Conservation (phyloP, 2,888 invertebrate genomes). For the Pseudolycoriella hygida region DNA sequence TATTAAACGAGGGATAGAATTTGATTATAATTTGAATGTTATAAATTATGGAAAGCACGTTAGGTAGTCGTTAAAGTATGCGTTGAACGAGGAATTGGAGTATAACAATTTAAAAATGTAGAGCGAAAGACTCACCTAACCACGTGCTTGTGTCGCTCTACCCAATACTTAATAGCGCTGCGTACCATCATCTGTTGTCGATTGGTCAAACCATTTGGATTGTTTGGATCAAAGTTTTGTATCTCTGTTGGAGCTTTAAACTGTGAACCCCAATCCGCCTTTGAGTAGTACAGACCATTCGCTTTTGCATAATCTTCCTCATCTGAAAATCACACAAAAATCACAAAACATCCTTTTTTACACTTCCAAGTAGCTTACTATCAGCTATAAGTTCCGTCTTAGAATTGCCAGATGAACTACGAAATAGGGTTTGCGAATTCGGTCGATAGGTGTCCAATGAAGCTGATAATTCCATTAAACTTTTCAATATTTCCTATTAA, state of each 20-base stretch:
- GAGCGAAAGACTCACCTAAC: conserved; percentile 54
- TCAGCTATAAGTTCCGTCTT: conserved; percentile 27
- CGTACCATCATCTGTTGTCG: conserved; percentile 72
- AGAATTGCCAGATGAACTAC: conserved; percentile 34
- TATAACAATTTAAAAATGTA: background rate
- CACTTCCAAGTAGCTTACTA: conserved; percentile 15
- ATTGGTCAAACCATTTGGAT: conserved; percentile 64
- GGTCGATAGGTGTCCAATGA: conserved; percentile 60
- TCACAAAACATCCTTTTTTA: background rate
- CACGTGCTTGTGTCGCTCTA: conserved; percentile 74
- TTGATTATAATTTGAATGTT: too few species aligned
- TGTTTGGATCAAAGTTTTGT: conserved; percentile 42
- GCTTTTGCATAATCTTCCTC: conserved; percentile 30
- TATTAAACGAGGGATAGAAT: too few species aligned
- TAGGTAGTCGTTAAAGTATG: too few species aligned
- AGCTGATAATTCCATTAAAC: conserved; percentile 71
- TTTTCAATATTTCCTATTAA: conserved; percentile 55
- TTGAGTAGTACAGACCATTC: conserved; percentile 56
- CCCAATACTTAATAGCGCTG: conserved; percentile 81
- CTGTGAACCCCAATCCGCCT: conserved; percentile 60
- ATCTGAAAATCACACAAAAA: background rate
- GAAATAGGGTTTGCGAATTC: conserved; percentile 50
- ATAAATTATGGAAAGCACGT: too few species aligned
- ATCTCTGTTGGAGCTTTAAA: conserved; percentile 47
- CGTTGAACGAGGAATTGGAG: too few species aligned